Evolutionary conservation across 2,113 vertebrate species (phyloP).

Genomic region (Cololabis saira): DNA sequence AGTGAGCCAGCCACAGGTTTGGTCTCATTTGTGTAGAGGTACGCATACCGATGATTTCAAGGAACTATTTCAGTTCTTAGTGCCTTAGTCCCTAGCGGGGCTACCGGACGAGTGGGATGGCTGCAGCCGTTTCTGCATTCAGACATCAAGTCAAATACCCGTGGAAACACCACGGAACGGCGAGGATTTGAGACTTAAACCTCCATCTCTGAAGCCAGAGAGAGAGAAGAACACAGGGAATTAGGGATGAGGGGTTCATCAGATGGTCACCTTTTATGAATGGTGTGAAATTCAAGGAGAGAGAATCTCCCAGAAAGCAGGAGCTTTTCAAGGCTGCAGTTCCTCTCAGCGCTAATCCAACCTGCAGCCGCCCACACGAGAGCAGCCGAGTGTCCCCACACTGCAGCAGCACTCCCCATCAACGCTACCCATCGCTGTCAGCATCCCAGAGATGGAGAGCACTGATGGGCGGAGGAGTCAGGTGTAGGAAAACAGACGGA

Average conservation of each 20-base stretch:
- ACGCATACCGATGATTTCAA: no score
- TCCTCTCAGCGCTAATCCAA: slow-evolving; percentile 4
- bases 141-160: no score
- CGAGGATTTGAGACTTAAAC: neutral
- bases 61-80: no score
- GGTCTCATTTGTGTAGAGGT: no score
- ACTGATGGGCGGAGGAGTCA: slow-evolving; percentile 6
- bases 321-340: slow-evolving; percentile 8
- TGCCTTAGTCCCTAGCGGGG: no score
- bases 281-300: neutral
- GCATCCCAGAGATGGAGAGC: neutral
- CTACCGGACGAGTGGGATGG: no score
- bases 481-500: neutral
- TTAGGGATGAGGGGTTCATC: neutral
- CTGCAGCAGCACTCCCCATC: slow-evolving; percentile 1
- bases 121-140: no score
- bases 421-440: neutral
- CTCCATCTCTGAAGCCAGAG: neutral
- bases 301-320: neutral
- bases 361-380: slow-evolving; percentile 19
- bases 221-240: neutral
- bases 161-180: no score
- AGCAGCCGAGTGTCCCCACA: neutral
- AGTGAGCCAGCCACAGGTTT: no score
- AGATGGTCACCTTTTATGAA: slow-evolving; percentile 12